Conservation (phyloP, 2,888 invertebrate species). For the Scaptomyza caliginosa region DNA sequence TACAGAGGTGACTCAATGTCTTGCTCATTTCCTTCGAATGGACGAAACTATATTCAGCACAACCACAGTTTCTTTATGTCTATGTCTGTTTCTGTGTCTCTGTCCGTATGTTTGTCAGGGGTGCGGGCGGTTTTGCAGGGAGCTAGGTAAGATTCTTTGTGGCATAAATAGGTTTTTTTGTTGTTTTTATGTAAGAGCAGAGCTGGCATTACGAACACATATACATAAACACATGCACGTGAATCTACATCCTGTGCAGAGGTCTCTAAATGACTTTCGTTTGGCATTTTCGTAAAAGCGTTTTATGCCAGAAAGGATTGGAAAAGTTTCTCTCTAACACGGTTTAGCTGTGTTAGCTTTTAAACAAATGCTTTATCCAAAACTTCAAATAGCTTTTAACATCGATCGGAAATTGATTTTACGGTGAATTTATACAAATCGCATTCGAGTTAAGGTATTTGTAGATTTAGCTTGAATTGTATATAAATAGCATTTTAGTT, state of each 20-base stretch:
- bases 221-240: constrained; percentile 1
- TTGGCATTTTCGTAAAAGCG: constrained; percentile 43
- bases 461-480: neutral
- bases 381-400: neutral
- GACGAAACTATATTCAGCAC: constrained; percentile 58
- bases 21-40: constrained; percentile 68
- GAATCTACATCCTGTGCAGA: constrained; percentile 9
- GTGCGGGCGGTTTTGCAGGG: neutral
- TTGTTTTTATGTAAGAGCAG: constrained; percentile 14
- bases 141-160: constrained; percentile 36
- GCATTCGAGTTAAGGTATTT: neutral
- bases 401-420: constrained; percentile 3
- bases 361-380: neutral
- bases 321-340: constrained; percentile 18
- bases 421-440: neutral
- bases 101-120: constrained; percentile 11
- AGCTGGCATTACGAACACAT: constrained; percentile 7
- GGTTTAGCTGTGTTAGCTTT: constrained; percentile 3
- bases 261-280: constrained; percentile 56
- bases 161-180: constrained; percentile 40
- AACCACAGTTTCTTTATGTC: constrained; percentile 41
- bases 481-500: too few relatives aligned
- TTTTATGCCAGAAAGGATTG: constrained; percentile 29
- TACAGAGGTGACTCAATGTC: constrained; percentile 74
- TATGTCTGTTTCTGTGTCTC: constrained; percentile 19